Base-by-base conservation (phyloP, 2,113 vertebrate species). In the Genyomyrus donnyi region DNA sequence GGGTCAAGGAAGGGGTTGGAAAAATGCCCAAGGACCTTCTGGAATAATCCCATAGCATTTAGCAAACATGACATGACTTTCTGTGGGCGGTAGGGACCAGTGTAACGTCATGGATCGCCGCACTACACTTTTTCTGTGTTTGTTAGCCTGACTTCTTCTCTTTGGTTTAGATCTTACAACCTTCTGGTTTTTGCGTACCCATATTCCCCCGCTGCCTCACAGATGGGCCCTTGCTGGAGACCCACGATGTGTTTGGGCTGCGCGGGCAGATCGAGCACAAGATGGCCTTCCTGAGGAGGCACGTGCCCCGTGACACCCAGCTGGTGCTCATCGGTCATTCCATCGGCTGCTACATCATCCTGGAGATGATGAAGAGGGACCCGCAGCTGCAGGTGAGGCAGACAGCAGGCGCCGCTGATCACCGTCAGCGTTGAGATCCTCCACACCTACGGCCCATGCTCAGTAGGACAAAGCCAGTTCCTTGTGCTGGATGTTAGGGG, bases 201-300 rank as follows among this genome's bases (percentile, higher is more conserved):
- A 31, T 58, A 50, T 46, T 39, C 49, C 83, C 58, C 45, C 89
- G 77, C 17, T 56, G 17, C 46, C 89, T 88, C 27, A 49, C 94
- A 98, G 98, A 97, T 90, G 89, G 93, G 50, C 93, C 94, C 52
- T 91, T 92, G 56, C 93, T 94, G 66, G 93, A 95, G 89, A 92
- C 95, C 17, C 90, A 93, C 1, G 98, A 99, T 86, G 93, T 97
- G 91, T 99, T 98, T 93, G 98, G 98, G 70, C 94, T 99, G 56
- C 93, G 93, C 0, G 98, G 98, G 84, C 98, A 99, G 96, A 94
- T 97, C 66, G 95, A 98, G 88, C 98, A 99, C 95, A 99, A 99
- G 90, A 90, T 99, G 92, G 93, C 94, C 90, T 99, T 99, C 93
- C 94, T 99, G 87, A 96, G 91, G 92, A 93, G 95, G 89, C 95